Evolutionary conservation across 37 sponge, comb jelly and placozoan genomes (phyloP).

Genomic region (Eunapius fragilis): DNA sequence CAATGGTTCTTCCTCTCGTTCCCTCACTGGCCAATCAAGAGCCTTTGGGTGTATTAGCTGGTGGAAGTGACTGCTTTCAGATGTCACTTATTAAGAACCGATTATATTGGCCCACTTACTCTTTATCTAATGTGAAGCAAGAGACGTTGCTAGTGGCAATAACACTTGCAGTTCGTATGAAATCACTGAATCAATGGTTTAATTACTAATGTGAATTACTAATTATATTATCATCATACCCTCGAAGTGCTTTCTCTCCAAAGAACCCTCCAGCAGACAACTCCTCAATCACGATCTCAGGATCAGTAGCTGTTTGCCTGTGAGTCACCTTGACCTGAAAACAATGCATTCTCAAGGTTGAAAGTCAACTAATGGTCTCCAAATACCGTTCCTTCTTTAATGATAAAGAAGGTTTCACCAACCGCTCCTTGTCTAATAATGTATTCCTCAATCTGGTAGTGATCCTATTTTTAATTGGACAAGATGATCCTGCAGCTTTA

Average conservation of each 20-base stretch:
- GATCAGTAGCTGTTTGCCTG: conserved; percentile 44
- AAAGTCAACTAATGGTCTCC: not conserved
- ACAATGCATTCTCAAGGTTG: not conserved
- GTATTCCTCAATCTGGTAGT: conserved; percentile 86
- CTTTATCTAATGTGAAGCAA: conserved; percentile 89
- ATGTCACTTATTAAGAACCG: too few relatives aligned
- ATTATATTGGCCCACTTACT: conserved; percentile 39
- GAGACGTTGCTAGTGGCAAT: conserved; percentile 81
- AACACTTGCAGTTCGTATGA: conserved; percentile 91
- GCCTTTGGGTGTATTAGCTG: conserved; percentile 36
- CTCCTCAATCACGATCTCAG: conserved; percentile 73
- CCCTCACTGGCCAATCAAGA: not conserved
- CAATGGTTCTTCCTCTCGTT: not conserved
- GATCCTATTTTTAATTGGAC: conserved; percentile 61
- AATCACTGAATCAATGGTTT: conserved; percentile 44
- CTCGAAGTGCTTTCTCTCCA: conserved; percentile 95
- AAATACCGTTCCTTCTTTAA: conserved; percentile 86
- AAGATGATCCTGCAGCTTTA: not conserved
- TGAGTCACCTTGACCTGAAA: conserved; percentile 71
- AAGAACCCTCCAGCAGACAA: conserved; percentile 84
- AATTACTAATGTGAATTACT: not conserved
- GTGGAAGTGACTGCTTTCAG: conserved; percentile 76
- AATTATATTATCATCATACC: conserved; percentile 43
- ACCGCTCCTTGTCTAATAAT: conserved; percentile 90
- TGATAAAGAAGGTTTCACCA: conserved; percentile 98